Evolutionary conservation across 2,888 invertebrate genomes (phyloP), one percentile per base, ranked within the genome.

Genomic region (Acrobasis repandana): DNA sequence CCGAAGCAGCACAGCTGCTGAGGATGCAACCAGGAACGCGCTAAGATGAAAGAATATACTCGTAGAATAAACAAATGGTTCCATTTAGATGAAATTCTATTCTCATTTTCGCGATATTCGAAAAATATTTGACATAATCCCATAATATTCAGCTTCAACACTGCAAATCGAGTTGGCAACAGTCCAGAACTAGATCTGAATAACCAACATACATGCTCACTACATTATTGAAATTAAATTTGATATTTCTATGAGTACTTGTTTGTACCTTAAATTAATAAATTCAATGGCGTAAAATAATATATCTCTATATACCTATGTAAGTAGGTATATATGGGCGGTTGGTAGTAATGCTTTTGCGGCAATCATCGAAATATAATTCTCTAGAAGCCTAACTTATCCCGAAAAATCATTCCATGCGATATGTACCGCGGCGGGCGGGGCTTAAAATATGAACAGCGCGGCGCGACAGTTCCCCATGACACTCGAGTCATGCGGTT

Each of bases 191-290:
- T 28, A 18, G 15, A 14, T 50, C 20, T 49, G 43, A 43, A 43
- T 49, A 18, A 50, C 20, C 50, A 50, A 50, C 50, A 14, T 20
- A 50, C 20, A 50, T 50, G 50, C 50, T 33, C n/a, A 28, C 8
- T 28, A 50, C 28, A 50, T 50, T 50, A 50, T 50, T 28, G 50
- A 50, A 50, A 33, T 50, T 28, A 50, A 28, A 50, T 50, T 50
- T 14, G 33, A 50, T 11, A 20, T 28, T 50, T 33, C 2, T 43
- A 43, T 14, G 14, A 43, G 43, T 14, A 43, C 43, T 43, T 4
- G n/a, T 14, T n/a, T n/a, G n/a, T n/a, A n/a, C n/a, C 9, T 3
- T 11, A 1, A 43, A 43, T 43, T 2, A 43, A 43, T 43, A 2
- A 43, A 43, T 43, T 43, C 43, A n/a, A 4, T 43, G 43, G 43